Evolutionary conservation across 1,140 invertebrate species (phyloP), one percentile per base, ranked within the genome.

Genomic region (Phocides pigmalion): DNA sequence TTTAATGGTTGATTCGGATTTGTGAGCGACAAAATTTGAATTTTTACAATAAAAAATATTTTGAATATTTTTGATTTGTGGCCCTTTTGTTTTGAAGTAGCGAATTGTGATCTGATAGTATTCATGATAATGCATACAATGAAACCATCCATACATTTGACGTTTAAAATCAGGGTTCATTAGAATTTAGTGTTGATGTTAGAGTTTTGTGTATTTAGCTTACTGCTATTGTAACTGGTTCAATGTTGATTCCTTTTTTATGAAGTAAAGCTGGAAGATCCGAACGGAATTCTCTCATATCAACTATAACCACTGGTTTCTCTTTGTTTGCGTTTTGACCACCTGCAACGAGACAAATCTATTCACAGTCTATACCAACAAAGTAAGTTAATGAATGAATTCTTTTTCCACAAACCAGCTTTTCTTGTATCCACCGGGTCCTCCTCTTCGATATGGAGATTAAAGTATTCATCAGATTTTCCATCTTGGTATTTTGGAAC

Each of bases 261-360:
- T 99, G 98, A 47, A 99, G 94, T 28, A 99, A 92, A 4, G 97
- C 96, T 0, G 99, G 99, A 12, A 99, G 92, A 87, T 99, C 98
- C 67, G 98, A 98, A 46, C 98, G 94, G 85, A 99, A 99, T 91
- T 99, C 99, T 80, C 99, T 93, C 95, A 99, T 98, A 89, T 99
- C 99, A 15, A 99, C 98, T 74, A 99, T 97, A 9, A 99, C 92
- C 79, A 95, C 84, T 0, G 94, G 93, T 20, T 91, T 92, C 42
- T 91, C 90, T 46, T 84, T 89, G 59, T 46, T 78, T 69, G 73
- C 58, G 39, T 89, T 70, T 82, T 91, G 89, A 8, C 92, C 90
- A 46, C 92, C 87, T 90, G 68, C 35, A 66, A 20, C 5, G 5
- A 28, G 9, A 28, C 9, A n/a, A n/a, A n/a, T n/a, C n/a, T n/a